phyloP scores from a whole-genome alignment of 1,140 invertebrate species.

The Dreissena rostriformis region DNA sequence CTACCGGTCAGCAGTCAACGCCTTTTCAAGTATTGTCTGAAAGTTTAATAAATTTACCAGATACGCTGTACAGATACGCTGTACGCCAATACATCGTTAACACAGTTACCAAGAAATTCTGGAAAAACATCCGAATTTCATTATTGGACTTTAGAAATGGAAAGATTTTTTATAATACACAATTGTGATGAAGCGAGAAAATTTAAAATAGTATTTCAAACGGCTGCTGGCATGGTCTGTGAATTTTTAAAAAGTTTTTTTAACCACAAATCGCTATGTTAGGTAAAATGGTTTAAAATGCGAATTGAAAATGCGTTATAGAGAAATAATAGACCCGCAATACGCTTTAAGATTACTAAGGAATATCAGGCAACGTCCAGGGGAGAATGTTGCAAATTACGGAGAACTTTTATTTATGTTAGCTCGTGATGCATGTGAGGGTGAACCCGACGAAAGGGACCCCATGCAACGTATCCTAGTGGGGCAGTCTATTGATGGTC shows the following conservation, averaged over 20 bases:
- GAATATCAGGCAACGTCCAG: not conserved
- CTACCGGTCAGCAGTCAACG: too few relatives aligned
- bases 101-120: too few relatives aligned
- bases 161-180: not conserved
- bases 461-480: not conserved
- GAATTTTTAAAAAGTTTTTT: slow-evolving; percentile 15
- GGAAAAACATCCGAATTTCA: too few relatives aligned
- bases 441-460: not conserved
- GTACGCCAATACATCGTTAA: too few relatives aligned
- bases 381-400: not conserved
- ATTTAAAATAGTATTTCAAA: slow-evolving; percentile 17
- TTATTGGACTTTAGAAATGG: slow-evolving; percentile 14
- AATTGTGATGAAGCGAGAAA: not conserved
- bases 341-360: slow-evolving; percentile 24
- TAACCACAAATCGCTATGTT: not conserved
- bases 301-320: not conserved
- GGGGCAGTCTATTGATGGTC: slow-evolving; percentile 22
- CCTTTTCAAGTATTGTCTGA: too few relatives aligned
- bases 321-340: slow-evolving; percentile 35
- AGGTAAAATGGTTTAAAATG: slow-evolving; percentile 5
- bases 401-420: not conserved
- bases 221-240: not conserved
- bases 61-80: too few relatives aligned
- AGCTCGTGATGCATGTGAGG: slow-evolving; percentile 3
- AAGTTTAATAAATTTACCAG: too few relatives aligned